Conservation (phyloP, 1,140 invertebrate species). For the Eupeodes corollae region DNA sequence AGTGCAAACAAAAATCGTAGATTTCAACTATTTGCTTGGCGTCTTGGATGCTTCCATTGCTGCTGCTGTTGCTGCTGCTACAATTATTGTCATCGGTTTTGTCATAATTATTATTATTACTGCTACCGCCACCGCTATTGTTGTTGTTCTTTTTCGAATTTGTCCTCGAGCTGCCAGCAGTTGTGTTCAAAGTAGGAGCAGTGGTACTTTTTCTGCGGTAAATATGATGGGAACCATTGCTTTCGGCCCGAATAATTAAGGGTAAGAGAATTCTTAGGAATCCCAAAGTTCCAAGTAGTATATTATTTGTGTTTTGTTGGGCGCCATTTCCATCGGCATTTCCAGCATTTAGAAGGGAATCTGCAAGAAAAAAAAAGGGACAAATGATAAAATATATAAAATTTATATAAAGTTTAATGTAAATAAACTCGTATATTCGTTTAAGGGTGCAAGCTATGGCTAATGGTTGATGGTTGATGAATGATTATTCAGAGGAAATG, state of each 20-base stretch:
- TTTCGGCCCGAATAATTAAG: conserved; percentile 36
- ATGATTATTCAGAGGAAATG: too few species aligned
- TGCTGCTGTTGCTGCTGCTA: conserved; percentile 12
- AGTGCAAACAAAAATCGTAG: conserved; percentile 62
- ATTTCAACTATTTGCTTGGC: conserved; percentile 45
- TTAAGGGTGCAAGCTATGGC: too few species aligned
- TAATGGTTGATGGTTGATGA: too few species aligned
- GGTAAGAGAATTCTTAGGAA: conserved; percentile 52
- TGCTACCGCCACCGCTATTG: conserved; percentile 16
- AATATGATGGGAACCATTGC: too few species aligned
- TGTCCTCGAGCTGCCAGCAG: too few species aligned
- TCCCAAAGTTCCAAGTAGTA: conserved; percentile 53
- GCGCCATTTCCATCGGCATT: too few species aligned
- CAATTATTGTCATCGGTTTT: conserved; percentile 11
- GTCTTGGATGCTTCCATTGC: conserved; percentile 7
- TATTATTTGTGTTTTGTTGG: conserved; percentile 33
- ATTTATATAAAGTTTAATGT: conserved; percentile 1
- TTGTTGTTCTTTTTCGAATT: too few species aligned
- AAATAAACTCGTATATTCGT: too few species aligned
- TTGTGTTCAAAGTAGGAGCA: too few species aligned
- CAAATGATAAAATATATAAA: conserved; percentile 11
- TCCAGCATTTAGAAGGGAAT: conserved; percentile 43
- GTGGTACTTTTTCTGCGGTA: too few species aligned
- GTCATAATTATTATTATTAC: conserved; percentile 21
- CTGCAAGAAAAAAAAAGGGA: conserved; percentile 35